Evolutionary conservation across 2,888 invertebrate species (phyloP).

Genomic region (Teleiodes luculella): DNA sequence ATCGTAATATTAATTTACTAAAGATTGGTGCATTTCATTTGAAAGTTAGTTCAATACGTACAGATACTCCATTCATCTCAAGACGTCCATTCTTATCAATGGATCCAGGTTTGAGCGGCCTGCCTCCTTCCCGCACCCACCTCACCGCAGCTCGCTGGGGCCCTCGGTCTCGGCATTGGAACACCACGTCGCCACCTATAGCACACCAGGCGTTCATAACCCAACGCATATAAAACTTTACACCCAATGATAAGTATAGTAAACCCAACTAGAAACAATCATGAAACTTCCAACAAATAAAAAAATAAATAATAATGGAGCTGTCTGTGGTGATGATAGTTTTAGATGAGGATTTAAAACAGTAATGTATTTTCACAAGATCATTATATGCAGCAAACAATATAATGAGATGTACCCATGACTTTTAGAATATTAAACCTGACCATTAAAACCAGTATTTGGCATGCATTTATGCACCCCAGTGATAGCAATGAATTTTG

Average conservation of each 20-base stretch:
- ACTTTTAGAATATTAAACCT: too few relatives aligned
- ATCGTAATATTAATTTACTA: background rate
- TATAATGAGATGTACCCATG: too few relatives aligned
- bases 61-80: conserved; percentile 89
- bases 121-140: conserved; percentile 85
- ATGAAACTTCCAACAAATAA: too few relatives aligned
- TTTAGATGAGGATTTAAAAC: too few relatives aligned
- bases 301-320: background rate
- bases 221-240: too few relatives aligned
- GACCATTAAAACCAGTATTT: too few relatives aligned
- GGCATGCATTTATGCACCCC: too few relatives aligned
- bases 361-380: too few relatives aligned
- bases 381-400: too few relatives aligned
- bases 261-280: too few relatives aligned
- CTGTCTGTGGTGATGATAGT: background rate
- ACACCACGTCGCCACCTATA: conserved; percentile 93
- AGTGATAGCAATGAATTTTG: too few relatives aligned
- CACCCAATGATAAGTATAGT: background rate
- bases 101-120: conserved; percentile 87
- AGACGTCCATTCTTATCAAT: conserved; percentile 86
- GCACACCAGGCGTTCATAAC: conserved; percentile 5
- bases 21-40: background rate
- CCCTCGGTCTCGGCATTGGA: conserved; percentile 96
- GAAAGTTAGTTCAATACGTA: conserved; percentile 40
- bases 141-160: conserved; percentile 84